A percentile compares a stretch with the other conserved stretches of the same genome.
These are phyloP conservation scores for Scomber japonicus DNA, from an alignment of 2,113 vertebrate species.

Conservation along the genomic window DNA sequence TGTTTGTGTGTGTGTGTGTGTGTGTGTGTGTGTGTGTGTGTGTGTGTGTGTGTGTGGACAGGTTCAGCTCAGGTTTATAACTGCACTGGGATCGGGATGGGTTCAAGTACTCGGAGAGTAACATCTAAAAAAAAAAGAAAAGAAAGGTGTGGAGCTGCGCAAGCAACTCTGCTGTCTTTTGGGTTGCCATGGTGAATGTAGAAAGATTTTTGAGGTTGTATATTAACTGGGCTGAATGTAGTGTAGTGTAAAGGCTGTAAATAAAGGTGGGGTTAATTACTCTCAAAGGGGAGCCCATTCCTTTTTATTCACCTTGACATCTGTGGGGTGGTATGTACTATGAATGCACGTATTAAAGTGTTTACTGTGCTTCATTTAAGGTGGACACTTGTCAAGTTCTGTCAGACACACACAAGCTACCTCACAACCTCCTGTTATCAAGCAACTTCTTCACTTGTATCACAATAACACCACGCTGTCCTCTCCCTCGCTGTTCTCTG, in stretches of 20 bases:
- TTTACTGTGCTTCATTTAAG: neutral
- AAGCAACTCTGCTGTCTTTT: slow-evolving; percentile 38
- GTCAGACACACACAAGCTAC: neutral
- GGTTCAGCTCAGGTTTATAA: slow-evolving; percentile 49
- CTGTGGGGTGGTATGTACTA: neutral
- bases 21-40: slow-evolving; percentile 50
- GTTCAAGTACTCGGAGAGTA: slow-evolving; percentile 42
- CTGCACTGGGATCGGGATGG: slow-evolving; percentile 39
- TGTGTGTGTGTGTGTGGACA: slow-evolving; percentile 34
- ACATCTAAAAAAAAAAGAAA: slow-evolving; percentile 27
- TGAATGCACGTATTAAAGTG: neutral
- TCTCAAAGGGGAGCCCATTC: slow-evolving; percentile 1
- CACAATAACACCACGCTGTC: neutral
- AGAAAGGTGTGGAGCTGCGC: slow-evolving; percentile 23
- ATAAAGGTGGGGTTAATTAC: slow-evolving; percentile 27
- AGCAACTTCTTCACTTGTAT: neutral
- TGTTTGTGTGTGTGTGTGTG: slow-evolving; percentile 44
- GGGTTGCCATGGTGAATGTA: slow-evolving; percentile 26
- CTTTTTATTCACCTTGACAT: slow-evolving; percentile 25
- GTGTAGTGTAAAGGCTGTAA: slow-evolving; percentile 29
- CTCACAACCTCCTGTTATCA: slow-evolving; percentile 6
- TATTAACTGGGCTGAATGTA: slow-evolving; percentile 19
- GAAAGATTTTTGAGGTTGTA: slow-evolving; percentile 34
- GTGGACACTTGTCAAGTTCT: neutral
- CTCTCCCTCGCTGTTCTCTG: neutral